Conservation (phyloP, 1,140 invertebrate species). For the Asbolus verrucosus region DNA sequence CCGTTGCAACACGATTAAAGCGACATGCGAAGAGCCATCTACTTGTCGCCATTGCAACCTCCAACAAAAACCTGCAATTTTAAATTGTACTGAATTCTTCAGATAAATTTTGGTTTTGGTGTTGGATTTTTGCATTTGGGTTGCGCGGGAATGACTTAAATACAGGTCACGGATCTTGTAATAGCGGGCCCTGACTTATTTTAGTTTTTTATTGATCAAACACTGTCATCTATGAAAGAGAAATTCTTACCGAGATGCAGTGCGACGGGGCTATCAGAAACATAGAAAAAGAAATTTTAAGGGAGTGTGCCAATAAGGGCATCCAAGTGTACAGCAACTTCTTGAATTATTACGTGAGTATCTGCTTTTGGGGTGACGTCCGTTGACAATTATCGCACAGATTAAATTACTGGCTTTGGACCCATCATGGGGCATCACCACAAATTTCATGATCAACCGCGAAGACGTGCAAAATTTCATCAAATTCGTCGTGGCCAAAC, state of each 20-base stretch:
- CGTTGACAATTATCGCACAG: conserved; percentile 47
- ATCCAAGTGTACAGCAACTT: conserved; percentile 58
- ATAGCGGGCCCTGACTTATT: no score
- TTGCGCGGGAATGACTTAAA: no score
- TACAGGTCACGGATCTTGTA: no score
- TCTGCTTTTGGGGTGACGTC: not conserved
- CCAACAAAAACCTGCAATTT: not conserved
- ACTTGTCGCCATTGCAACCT: not conserved
- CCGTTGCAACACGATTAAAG: not conserved
- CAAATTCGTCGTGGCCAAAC: conserved; percentile 64
- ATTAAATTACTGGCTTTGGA: conserved; percentile 67
- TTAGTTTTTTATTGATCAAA: conserved; percentile 27
- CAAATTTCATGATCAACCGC: conserved; percentile 65
- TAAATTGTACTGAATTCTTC: no score
- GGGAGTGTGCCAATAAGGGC: conserved; percentile 56
- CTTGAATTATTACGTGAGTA: conserved; percentile 61
- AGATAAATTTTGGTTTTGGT: no score
- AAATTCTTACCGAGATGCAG: not conserved
- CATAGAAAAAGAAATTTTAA: conserved; percentile 67
- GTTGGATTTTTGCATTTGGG: no score
- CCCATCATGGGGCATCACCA: conserved; percentile 67
- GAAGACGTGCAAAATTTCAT: conserved; percentile 67
- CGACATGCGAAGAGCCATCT: not conserved
- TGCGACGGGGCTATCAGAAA: conserved; percentile 57
- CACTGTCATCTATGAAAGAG: not conserved